phyloP scores from a whole-genome alignment of 2,113 vertebrate species.

The Eupsittula cactorum region DNA sequence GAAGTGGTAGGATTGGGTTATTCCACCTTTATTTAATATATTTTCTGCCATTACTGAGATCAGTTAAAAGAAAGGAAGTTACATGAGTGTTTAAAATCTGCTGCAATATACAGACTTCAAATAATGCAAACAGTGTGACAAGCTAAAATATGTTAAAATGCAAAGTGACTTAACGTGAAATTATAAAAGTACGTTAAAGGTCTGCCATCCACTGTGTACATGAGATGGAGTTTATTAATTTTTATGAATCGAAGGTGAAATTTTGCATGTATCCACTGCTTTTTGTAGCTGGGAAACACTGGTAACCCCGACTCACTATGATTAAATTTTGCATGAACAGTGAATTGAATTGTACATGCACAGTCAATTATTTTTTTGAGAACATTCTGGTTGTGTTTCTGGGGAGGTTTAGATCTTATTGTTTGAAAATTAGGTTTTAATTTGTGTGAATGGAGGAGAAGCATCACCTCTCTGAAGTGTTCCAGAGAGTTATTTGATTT shows the following conservation, averaged over 20 bases:
- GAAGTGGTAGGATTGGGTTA: background rate
- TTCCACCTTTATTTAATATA: background rate
- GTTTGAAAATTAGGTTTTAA: background rate
- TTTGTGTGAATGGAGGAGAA: background rate
- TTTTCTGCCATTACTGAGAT: background rate
- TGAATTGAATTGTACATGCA: background rate
- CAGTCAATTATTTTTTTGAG: background rate
- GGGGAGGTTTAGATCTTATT: background rate
- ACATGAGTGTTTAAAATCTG: background rate
- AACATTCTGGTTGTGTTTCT: background rate
- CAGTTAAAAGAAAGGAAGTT: background rate
- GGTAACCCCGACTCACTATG: background rate
- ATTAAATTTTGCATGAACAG: background rate
- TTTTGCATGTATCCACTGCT: background rate
- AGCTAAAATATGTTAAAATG: background rate
- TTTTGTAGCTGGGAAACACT: background rate
- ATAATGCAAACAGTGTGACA: background rate
- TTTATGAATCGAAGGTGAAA: background rate
- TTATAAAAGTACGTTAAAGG: background rate
- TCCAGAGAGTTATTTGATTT: background rate
- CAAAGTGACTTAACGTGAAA: background rate
- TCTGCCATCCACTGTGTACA: background rate
- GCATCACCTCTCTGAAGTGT: background rate
- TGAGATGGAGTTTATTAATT: background rate
- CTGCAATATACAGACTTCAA: background rate